phyloP scores from a whole-genome alignment of 2,888 invertebrate species.

The Orthosia cruda region DNA sequence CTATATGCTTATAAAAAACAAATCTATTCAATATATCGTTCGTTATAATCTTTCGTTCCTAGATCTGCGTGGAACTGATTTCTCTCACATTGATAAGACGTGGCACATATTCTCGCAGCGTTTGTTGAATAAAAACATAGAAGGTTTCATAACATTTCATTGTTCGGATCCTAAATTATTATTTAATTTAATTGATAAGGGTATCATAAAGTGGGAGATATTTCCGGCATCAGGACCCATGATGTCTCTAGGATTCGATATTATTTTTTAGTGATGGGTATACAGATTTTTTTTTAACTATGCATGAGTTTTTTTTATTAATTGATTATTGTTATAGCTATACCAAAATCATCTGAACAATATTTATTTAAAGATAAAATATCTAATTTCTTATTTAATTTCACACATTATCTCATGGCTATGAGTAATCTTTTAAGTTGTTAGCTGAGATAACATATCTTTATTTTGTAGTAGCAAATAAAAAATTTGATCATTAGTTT shows the following conservation, averaged over 20 bases:
- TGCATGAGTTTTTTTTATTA: no score
- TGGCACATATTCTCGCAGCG: slow-evolving; percentile 16
- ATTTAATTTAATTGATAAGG: slow-evolving; percentile 39
- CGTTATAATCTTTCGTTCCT: slow-evolving; percentile 18
- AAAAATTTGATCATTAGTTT: background rate
- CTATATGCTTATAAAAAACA: background rate
- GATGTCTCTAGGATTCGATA: background rate
- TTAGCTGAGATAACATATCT: slow-evolving; percentile 23
- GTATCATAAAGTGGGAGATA: background rate
- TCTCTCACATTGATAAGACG: slow-evolving; percentile 44
- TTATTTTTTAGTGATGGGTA: background rate
- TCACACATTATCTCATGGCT: slow-evolving; percentile 8
- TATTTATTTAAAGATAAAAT: background rate
- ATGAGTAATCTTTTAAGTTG: slow-evolving; percentile 14
- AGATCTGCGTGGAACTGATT: slow-evolving; percentile 48
- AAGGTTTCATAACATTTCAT: slow-evolving; percentile 63
- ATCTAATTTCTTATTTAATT: background rate
- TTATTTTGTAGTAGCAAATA: background rate
- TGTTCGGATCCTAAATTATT: slow-evolving; percentile 49
- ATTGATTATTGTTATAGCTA: no score
- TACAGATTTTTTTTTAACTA: background rate
- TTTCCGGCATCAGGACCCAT: background rate
- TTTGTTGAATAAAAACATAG: slow-evolving; percentile 50
- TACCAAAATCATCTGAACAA: background rate
- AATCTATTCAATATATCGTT: slow-evolving; percentile 13